Evolutionary conservation across 2,888 invertebrate species (phyloP).

Genomic region (Argynnis bischoffii): DNA sequence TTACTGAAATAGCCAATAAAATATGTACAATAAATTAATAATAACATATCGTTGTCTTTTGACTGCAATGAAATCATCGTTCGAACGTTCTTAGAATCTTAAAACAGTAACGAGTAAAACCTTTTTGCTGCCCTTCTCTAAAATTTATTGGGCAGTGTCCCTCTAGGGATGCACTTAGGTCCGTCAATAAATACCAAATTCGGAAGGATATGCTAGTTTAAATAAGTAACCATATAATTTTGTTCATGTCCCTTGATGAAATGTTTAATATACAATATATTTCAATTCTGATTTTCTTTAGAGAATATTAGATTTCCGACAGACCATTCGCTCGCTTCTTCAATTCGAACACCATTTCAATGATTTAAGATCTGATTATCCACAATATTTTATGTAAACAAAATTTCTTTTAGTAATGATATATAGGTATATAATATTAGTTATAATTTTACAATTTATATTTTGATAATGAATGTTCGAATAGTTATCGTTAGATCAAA

Average conservation of each 20-base stretch:
- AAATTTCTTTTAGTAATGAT: no score
- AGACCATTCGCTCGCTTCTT: no score
- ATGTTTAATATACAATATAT: neutral
- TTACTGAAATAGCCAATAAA: no score
- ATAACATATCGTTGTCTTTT: neutral
- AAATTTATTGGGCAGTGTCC: constrained; percentile 51
- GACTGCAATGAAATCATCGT: neutral
- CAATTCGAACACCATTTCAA: no score
- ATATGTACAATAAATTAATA: neutral
- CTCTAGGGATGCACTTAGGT: constrained; percentile 24
- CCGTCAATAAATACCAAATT: constrained; percentile 34
- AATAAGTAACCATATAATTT: constrained; percentile 25
- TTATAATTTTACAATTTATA: no score
- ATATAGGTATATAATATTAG: no score
- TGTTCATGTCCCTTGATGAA: constrained; percentile 13
- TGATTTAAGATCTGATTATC: no score
- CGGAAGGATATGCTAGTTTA: constrained; percentile 26
- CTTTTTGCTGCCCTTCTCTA: constrained; percentile 48
- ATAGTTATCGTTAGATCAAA: no score
- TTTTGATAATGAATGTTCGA: no score
- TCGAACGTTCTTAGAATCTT: constrained; percentile 17
- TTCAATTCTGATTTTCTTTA: neutral
- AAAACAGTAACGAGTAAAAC: constrained; percentile 47
- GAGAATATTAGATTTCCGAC: neutral
- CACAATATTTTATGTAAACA: no score